Base-by-base conservation (phyloP, 1,140 invertebrate species). In the Drosophila baimaii region DNA sequence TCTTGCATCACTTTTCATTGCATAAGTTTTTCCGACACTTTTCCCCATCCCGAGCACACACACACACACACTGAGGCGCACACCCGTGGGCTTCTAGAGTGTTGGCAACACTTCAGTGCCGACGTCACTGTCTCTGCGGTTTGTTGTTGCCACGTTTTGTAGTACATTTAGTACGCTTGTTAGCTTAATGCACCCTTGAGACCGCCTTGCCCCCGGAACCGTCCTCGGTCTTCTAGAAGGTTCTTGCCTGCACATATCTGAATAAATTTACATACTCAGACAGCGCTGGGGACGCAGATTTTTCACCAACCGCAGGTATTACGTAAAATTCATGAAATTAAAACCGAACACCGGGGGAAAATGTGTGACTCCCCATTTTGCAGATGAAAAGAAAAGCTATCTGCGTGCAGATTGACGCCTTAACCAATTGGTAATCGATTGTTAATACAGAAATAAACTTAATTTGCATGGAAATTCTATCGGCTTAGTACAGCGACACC, bases 131-230 rank as follows among this genome's bases (percentile, higher is more conserved):
- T 47, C 65, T 47, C 19, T 46, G 56, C 35, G 52, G 56, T 21
- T 73, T 47, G 68, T 49, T 73, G 35, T 58, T 75, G 78, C 70
- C 43, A 71, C 63, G 64, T 85, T 69, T 88, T 88, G 79, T 88
- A 75, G 43, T 56, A 73, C 82, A 88, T 86, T 86, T 86, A 86
- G 83, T 69, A 72, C 83, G 82, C 82, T 86, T 86, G 82, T 86
- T 86, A 82, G 83, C 82, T 69, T 79, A 86, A 86, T 88, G 79
- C 63, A 82, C 82, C 83, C 82, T 79, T 76, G 79, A 88, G 83
- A 59, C 61, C 61, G 27, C 56, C 62, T 55, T 55, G 71, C 55
- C 49, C 56, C 56, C 47, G 61, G 41, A 58, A 51, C 23, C 54
- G 52, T 73, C 21, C 58, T 62, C 54, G 46, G 44, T 39, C 35